A percentile compares a stretch with the other conserved stretches of the same genome.
Conservation (phyloP, 2,888 invertebrate species). For the Cinara cedri region DNA sequence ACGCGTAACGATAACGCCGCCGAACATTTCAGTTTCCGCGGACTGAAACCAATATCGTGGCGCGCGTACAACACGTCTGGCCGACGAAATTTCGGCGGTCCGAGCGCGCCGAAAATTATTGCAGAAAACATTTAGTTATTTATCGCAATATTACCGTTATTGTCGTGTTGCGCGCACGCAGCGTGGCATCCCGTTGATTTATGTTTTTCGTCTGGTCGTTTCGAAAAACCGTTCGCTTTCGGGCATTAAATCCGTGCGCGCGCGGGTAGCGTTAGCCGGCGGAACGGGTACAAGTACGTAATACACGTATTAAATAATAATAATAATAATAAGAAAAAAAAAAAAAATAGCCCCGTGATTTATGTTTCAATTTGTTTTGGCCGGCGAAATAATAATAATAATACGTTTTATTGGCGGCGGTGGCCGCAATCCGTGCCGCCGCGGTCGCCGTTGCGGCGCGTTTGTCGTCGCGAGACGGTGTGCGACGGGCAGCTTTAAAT, state of each 20-base stretch:
- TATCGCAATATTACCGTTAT: not conserved
- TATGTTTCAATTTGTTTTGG: constrained; percentile 40
- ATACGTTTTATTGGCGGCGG: not conserved
- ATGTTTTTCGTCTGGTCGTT: constrained; percentile 52
- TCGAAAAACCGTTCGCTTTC: constrained; percentile 25
- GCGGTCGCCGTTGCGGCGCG: not conserved
- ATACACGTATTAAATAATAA: too few species aligned
- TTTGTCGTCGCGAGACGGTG: too few species aligned
- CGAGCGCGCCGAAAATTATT: not conserved
- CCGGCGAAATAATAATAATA: constrained; percentile 30
- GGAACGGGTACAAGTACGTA: too few species aligned
- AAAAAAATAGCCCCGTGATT: constrained; percentile 28
- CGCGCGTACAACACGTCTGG: too few species aligned
- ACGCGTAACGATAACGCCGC: too few species aligned
- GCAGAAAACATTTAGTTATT: too few species aligned
- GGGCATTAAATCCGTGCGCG: constrained; percentile 16
- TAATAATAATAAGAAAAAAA: not conserved
- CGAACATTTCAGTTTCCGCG: not conserved
- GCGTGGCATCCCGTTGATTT: not conserved
- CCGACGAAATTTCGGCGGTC: not conserved
- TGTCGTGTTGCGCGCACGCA: too few species aligned
- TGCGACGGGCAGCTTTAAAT: too few species aligned
- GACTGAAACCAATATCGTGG: too few species aligned
- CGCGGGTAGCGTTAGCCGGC: too few species aligned
- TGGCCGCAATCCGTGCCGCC: not conserved